A percentile compares a stretch with the other conserved stretches of the same genome.
Evolutionary conservation across 2,888 invertebrate genomes (phyloP).

Genomic region (Torymus auratus): DNA sequence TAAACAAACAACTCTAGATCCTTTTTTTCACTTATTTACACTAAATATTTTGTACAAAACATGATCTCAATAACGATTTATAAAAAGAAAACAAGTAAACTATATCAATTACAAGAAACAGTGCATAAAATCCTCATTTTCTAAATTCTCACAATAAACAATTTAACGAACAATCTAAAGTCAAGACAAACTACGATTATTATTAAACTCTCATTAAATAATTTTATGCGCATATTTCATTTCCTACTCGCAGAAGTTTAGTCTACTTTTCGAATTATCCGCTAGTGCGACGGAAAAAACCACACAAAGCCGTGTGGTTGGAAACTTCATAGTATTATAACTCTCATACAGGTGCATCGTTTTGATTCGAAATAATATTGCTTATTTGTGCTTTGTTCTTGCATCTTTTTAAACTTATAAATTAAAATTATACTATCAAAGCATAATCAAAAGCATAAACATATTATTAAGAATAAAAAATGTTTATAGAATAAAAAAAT

Average conservation of each 20-base stretch:
- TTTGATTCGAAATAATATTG: too few species aligned
- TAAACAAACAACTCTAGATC: slow-evolving; percentile 34
- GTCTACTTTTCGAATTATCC: slow-evolving; percentile 6
- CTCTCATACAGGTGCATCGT: too few species aligned
- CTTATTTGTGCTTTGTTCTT: too few species aligned
- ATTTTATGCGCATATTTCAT: background rate
- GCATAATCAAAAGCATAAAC: too few species aligned
- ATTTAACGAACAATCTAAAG: slow-evolving; percentile 37
- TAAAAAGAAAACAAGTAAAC: slow-evolving; percentile 41
- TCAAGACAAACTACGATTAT: slow-evolving; percentile 23
- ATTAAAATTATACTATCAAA: too few species aligned
- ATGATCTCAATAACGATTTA: slow-evolving; percentile 31
- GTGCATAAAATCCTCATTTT: slow-evolving; percentile 40
- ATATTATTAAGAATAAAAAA: too few species aligned
- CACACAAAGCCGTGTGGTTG: background rate
- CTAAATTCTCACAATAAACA: slow-evolving; percentile 38
- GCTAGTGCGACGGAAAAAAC: background rate
- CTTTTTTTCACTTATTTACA: slow-evolving; percentile 45
- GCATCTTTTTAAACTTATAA: too few species aligned
- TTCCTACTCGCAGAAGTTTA: slow-evolving; percentile 9
- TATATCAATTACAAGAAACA: slow-evolving; percentile 41
- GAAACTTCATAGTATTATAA: background rate
- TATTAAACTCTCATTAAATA: slow-evolving; percentile 24
- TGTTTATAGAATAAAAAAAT: too few species aligned
- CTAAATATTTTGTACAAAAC: slow-evolving; percentile 50